These are phyloP conservation scores for Ormyrus rosae DNA, from an alignment of 2,888 invertebrate genomes.

Conservation along the genomic window DNA sequence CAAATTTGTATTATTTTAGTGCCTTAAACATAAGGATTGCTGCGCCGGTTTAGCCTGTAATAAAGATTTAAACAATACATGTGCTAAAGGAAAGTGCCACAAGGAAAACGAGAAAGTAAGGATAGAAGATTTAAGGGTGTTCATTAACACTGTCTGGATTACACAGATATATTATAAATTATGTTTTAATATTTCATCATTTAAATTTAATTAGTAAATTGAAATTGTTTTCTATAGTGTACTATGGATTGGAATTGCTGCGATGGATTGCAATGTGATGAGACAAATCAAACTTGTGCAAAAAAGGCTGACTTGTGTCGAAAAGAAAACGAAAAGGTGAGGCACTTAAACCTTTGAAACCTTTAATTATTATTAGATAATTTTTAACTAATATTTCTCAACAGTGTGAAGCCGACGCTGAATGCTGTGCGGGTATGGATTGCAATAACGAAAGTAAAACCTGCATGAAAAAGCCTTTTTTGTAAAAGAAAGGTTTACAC, in stretches of 20 bases:
- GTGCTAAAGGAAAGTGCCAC: too few relatives aligned
- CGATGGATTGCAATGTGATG: background rate
- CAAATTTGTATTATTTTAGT: slow-evolving; percentile 2
- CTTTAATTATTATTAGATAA: background rate
- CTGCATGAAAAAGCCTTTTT: background rate
- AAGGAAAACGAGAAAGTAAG: too few relatives aligned
- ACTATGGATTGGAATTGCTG: background rate
- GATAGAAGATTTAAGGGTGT: too few relatives aligned
- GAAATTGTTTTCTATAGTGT: slow-evolving; percentile 4
- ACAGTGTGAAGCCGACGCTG: background rate
- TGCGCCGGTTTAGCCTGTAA: background rate
- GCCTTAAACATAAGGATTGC: background rate
- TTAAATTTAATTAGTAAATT: too few relatives aligned
- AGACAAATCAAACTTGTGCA: background rate
- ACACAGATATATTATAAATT: too few relatives aligned
- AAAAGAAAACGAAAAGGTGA: background rate
- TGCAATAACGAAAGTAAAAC: slow-evolving; percentile 3
- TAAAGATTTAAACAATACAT: too few relatives aligned
- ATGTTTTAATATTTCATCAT: too few relatives aligned
- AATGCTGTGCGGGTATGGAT: background rate
- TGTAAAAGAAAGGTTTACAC: too few relatives aligned
- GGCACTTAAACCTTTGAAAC: background rate
- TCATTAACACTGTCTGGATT: too few relatives aligned
- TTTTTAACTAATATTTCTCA: background rate
- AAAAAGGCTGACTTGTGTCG: background rate